Percentiles rank a stretch among this genome's conserved stretches.
Conservation (phyloP, 2,888 invertebrate species). For the Deroplatys truncata region DNA sequence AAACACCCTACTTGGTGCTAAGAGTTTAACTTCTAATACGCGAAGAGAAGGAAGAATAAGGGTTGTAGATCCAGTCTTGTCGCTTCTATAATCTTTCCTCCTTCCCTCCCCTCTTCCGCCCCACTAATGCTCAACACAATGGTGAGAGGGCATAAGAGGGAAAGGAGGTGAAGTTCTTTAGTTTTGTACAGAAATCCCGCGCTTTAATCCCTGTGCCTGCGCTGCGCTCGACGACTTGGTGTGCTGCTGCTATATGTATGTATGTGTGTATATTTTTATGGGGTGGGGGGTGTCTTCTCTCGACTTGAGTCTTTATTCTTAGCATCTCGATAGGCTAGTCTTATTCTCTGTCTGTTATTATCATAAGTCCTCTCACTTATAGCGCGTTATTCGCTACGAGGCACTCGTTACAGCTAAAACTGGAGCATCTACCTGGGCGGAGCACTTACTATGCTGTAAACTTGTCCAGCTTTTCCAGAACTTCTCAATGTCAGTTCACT, state of each 20-base stretch:
- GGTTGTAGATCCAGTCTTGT: background rate
- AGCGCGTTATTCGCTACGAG: background rate
- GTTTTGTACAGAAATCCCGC: constrained; percentile 9
- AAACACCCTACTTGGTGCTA: background rate
- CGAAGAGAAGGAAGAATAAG: background rate
- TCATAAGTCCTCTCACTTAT: constrained; percentile 24
- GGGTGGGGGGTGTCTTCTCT: background rate
- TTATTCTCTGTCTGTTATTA: constrained; percentile 20
- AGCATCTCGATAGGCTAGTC: background rate
- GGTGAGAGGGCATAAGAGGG: background rate
- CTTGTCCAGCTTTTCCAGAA: too few relatives aligned
- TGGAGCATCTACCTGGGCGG: background rate
- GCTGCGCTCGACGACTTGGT: too few relatives aligned
- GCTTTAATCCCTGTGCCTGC: constrained; percentile 14
- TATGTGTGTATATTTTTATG: constrained; percentile 1
- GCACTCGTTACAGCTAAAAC: background rate
- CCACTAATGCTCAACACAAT: background rate
- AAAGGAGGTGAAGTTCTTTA: constrained; percentile 5
- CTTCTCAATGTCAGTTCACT: too few relatives aligned
- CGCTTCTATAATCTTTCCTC: too few relatives aligned
- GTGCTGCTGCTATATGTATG: background rate
- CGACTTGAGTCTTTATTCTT: constrained; percentile 19
- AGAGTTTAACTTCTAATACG: background rate
- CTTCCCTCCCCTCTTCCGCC: too few relatives aligned
- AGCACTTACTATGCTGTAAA: background rate